phyloP scores from a whole-genome alignment of 2,888 invertebrate species.

The Phanerotoma sp. region DNA sequence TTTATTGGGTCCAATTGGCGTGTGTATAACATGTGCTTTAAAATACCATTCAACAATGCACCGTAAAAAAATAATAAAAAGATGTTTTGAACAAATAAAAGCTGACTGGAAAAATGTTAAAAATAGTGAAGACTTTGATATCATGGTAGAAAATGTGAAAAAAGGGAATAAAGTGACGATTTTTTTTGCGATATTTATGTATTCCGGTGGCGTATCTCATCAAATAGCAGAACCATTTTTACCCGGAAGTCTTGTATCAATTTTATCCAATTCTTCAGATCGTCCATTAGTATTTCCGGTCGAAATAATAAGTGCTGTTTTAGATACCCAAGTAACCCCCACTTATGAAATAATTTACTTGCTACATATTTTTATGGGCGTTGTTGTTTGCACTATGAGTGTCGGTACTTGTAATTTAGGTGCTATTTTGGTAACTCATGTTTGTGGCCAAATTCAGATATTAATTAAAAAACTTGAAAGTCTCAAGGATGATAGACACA shows the following conservation, averaged over 20 bases:
- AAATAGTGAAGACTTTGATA: conserved; percentile 23
- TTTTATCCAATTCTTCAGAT: conserved; percentile 7
- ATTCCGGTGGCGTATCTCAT: conserved; percentile 27
- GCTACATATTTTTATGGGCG: conserved; percentile 29
- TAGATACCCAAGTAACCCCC: conserved; percentile 30
- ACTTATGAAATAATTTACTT: conserved; percentile 38
- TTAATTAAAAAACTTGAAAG: conserved; percentile 26
- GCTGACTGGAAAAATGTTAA: conserved; percentile 34
- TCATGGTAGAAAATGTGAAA: conserved; percentile 28
- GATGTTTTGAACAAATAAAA: conserved; percentile 33
- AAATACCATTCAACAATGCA: conserved; percentile 16
- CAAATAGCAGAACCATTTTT: conserved; percentile 24
- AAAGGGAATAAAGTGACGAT: conserved; percentile 25
- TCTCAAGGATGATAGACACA: conserved; percentile 1
- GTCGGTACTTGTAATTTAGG: conserved; percentile 35
- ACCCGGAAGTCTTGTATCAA: conserved; percentile 10
- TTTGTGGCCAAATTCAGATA: conserved; percentile 38
- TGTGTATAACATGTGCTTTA: conserved; percentile 9
- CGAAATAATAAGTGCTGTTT: conserved; percentile 23
- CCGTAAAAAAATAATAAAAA: conserved; percentile 12
- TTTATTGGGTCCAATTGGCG: conserved; percentile 19
- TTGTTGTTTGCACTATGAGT: conserved; percentile 30
- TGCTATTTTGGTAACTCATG: conserved; percentile 37
- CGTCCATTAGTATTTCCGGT: conserved; percentile 26
- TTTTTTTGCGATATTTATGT: conserved; percentile 33